Conservation (phyloP, 2,797 vertebrate species). For the Falco columbarius region DNA sequence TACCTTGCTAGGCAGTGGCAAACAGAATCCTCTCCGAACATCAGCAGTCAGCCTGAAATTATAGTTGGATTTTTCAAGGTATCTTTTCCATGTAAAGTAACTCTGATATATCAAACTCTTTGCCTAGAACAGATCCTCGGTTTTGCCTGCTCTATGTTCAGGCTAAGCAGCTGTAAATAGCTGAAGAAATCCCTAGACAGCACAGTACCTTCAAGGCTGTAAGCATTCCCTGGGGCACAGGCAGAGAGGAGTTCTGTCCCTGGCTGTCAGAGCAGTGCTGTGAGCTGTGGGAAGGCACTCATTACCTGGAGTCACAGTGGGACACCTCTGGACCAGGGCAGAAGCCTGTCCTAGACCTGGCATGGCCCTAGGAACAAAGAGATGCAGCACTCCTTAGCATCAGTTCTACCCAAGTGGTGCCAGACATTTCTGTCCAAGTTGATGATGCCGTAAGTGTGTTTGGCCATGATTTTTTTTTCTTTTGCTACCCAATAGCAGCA, state of each 20-base stretch:
- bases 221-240: not conserved
- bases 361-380: not conserved
- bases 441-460: not conserved
- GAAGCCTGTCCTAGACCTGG: not conserved
- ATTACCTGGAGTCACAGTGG: not conserved
- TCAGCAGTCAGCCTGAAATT: not conserved
- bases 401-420: not conserved
- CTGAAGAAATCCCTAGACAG: not conserved
- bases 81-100: not conserved
- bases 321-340: not conserved
- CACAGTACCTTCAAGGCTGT: not conserved
- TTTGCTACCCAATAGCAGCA: not conserved
- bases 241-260: not conserved
- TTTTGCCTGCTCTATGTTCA: not conserved
- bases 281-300: not conserved
- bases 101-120: not conserved
- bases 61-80: not conserved
- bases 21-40: not conserved
- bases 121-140: not conserved
- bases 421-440: not conserved
- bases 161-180: not conserved
- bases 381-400: not conserved
- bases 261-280: not conserved
- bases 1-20: not conserved
- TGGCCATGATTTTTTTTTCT: not conserved